phyloP scores from a whole-genome alignment of 1,140 invertebrate genomes.

The Brachionus calyciflorus region DNA sequence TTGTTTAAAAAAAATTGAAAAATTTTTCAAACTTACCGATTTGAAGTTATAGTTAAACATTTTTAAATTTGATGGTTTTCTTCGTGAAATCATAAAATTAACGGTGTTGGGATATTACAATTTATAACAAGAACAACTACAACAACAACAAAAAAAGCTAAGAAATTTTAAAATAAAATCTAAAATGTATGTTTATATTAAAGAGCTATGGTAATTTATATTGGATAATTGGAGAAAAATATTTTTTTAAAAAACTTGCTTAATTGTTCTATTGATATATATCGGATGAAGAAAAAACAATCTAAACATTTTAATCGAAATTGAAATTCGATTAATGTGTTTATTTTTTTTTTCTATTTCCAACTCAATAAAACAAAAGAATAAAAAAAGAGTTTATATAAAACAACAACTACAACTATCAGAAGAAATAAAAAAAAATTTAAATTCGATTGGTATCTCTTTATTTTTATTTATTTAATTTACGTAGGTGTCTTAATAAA shows the following conservation, averaged over 20 bases:
- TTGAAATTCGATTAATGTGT: no score
- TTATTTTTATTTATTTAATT: neutral
- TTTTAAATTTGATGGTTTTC: neutral
- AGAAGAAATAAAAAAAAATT: conserved; percentile 6
- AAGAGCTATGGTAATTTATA: neutral
- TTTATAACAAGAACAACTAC: no score
- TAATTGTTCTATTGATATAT: neutral
- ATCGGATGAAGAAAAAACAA: neutral
- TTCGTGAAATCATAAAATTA: conserved; percentile 33
- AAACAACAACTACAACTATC: no score
- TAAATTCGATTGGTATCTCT: conserved; percentile 11
- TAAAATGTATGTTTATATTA: neutral
- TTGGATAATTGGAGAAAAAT: neutral
- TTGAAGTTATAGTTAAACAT: conserved; percentile 27
- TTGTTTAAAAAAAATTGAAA: neutral
- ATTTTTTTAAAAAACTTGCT: neutral
- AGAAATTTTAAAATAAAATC: neutral
- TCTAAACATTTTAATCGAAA: conserved; percentile 2
- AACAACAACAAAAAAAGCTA: neutral
- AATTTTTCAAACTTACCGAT: neutral
- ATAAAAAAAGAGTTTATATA: no score
- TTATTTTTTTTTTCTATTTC: no score
- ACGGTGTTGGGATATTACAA: neutral
- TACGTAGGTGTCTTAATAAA: neutral
- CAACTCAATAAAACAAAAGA: no score